phyloP scores from a whole-genome alignment of 2,113 vertebrate genomes.

The Centrocercus urophasianus region DNA sequence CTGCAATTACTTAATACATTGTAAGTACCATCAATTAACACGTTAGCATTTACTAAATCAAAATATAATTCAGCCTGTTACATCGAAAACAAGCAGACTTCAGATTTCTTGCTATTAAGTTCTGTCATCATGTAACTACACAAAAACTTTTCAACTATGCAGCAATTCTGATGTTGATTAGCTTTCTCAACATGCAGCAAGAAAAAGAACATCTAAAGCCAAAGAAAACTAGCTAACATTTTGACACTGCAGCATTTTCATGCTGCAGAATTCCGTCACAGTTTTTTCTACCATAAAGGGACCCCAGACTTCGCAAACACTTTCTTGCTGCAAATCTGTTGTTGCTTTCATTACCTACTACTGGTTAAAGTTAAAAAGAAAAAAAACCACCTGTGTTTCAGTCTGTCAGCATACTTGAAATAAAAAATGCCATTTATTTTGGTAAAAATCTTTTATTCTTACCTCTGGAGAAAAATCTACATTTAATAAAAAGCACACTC shows the following conservation, averaged over 20 bases:
- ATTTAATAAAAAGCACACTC: not conserved
- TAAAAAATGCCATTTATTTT: not conserved
- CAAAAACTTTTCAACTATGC: constrained; percentile 20
- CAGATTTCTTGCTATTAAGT: constrained; percentile 17
- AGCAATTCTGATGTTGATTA: constrained; percentile 23
- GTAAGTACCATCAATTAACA: not conserved
- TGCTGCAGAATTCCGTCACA: not conserved
- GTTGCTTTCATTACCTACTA: not conserved
- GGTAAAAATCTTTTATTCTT: not conserved
- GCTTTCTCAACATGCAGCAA: not conserved
- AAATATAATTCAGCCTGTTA: not conserved
- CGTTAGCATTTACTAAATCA: constrained; percentile 28
- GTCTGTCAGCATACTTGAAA: not conserved
- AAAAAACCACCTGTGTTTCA: not conserved
- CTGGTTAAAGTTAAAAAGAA: not conserved
- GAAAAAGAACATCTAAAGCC: not conserved
- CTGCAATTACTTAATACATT: not conserved
- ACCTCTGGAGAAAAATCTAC: not conserved
- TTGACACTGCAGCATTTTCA: not conserved
- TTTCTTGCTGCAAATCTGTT: not conserved
- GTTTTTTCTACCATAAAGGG: not conserved
- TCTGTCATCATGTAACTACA: constrained; percentile 21
- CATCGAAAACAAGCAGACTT: not conserved
- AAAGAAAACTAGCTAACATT: not conserved
- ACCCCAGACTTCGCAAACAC: not conserved